These are phyloP conservation scores for Poeciliopsis paucimaculata DNA, from an alignment of 2,797 vertebrate species.

Conservation along the genomic window DNA sequence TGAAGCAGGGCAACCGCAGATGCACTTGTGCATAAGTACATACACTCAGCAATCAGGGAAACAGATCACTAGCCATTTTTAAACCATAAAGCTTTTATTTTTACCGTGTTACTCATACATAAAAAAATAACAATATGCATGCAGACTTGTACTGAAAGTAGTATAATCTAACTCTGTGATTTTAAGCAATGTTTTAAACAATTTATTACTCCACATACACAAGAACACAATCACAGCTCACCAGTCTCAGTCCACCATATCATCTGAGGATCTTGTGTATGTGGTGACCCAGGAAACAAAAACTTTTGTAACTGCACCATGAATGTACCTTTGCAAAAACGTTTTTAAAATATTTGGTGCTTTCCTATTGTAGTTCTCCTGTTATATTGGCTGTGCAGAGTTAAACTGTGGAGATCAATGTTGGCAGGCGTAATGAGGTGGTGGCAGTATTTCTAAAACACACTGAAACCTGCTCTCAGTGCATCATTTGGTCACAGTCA, in stretches of 20 bases:
- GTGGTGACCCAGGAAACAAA: slow-evolving; percentile 41
- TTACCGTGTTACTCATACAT: slow-evolving; percentile 50
- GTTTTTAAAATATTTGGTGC: slow-evolving; percentile 30
- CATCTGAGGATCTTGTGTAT: slow-evolving; percentile 36
- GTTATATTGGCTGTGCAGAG: slow-evolving; percentile 54
- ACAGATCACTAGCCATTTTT: slow-evolving; percentile 32
- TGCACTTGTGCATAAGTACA: slow-evolving; percentile 61
- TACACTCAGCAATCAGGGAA: slow-evolving; percentile 48
- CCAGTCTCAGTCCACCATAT: slow-evolving; percentile 60
- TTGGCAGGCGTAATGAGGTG: slow-evolving; percentile 52
- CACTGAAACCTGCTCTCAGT: slow-evolving; percentile 53
- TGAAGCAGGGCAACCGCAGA: slow-evolving; percentile 51
- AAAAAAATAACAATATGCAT: slow-evolving; percentile 62
- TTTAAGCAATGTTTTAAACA: slow-evolving; percentile 47
- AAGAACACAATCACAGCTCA: slow-evolving; percentile 27
- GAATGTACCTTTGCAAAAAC: slow-evolving; percentile 42
- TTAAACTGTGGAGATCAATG: slow-evolving; percentile 52
- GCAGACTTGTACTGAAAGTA: slow-evolving; percentile 61
- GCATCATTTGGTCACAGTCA: slow-evolving; percentile 74
- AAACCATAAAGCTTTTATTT: slow-evolving; percentile 40
- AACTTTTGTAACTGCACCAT: slow-evolving; percentile 41
- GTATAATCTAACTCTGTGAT: slow-evolving; percentile 46
- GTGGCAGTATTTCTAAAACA: slow-evolving; percentile 70
- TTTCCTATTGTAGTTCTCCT: slow-evolving; percentile 33
- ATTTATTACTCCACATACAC: slow-evolving; percentile 23